Base-by-base conservation (phyloP, 2,113 vertebrate genomes). In the Proteles cristata region DNA sequence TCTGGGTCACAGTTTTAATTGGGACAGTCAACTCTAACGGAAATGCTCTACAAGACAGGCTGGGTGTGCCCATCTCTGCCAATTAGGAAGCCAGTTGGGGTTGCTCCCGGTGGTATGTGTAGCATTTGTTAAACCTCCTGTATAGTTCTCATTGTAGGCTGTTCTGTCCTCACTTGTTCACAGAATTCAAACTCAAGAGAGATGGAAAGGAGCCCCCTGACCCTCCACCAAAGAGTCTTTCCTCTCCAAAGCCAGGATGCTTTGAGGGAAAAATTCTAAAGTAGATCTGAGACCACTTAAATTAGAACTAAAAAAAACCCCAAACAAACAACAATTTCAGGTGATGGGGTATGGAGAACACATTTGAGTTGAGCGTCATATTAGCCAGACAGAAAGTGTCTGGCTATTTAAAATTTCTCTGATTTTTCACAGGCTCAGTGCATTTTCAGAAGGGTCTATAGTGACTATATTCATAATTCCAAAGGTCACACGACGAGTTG, bases 1-100 rank as follows among this genome's bases (percentile, higher is more conserved):
- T 97, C 68, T 90, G 80, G 79, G 90, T 81, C 74, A 92, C 33
- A 33, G 74, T 63, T 95, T 88, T 95, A 92, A 92, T 63, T 50
- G 69, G 74, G 66, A 77, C 39, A 68, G 90, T 90, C 83, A 83
- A 3, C 63, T 89, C 31, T 73, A 93, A 61, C 1, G 3, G 90
- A 96, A 93, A 79, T 90, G 53, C 39, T 90, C 12, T 80, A 26
- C 68, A 58, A 61, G 68, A 85, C 83, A 50, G 17, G 17, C 69
- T 80, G 79, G 63, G 25, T 68, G n/a, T 92, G 61, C 63, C 61
- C 45, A 1, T 39, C 28, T 93, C 45, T 96, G 33, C 53, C 79
- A 77, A 79, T 58, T 66, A 96, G 50, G 63, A 95, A 82, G 71
- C 43, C 17, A 15, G 58, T 39, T 58, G 21, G 14, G 58, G 45